These are phyloP conservation scores for Notodonta dromedarius DNA, from an alignment of 2,888 invertebrate species.

Conservation along the genomic window DNA sequence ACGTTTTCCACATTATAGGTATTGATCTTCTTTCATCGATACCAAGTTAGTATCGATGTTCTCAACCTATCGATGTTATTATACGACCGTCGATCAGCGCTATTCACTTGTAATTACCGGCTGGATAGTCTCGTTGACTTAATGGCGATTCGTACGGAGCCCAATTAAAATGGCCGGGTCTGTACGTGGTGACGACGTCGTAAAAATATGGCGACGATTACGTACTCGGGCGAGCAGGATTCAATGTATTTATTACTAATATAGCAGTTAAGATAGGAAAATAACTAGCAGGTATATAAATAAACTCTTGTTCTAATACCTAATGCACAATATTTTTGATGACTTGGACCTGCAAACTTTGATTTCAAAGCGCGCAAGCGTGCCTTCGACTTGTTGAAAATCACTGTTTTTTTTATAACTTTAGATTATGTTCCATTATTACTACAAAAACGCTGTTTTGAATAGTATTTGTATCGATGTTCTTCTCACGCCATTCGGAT, in stretches of 20 bases:
- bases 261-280: not conserved
- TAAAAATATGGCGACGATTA: not conserved
- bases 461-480: not conserved
- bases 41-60: not conserved
- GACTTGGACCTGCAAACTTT: no score
- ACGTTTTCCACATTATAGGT: not conserved
- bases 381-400: no score
- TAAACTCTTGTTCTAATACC: no score
- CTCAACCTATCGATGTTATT: not conserved
- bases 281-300: not conserved
- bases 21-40: not conserved
- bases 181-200: slow-evolving; percentile 1
- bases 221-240: not conserved
- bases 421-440: no score
- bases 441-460: no score
- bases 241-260: not conserved
- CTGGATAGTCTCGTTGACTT: slow-evolving; percentile 2
- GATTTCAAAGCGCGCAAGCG: no score
- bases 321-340: no score
- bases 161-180: slow-evolving; percentile 1
- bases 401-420: no score
- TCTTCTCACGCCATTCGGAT: not conserved
- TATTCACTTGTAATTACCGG: not conserved
- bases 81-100: not conserved
- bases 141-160: not conserved